phyloP scores from a whole-genome alignment of 2,888 invertebrate genomes.

The Apomyelois bistriatella region DNA sequence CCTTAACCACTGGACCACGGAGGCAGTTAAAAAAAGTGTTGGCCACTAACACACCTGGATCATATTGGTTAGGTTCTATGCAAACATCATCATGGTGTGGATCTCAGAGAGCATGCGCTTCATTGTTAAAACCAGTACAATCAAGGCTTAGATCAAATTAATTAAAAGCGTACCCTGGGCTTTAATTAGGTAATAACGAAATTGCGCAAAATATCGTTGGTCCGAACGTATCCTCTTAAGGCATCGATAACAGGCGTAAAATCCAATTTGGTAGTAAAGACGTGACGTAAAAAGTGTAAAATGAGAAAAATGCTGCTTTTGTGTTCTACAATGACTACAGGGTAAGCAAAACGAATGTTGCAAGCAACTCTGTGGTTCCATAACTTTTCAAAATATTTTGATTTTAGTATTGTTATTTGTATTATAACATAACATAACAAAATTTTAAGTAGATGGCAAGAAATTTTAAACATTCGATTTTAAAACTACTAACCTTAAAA shows the following conservation, averaged over 20 bases:
- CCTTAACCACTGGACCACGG: no score
- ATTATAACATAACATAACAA: no score
- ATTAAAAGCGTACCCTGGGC: background rate
- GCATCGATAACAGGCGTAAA: constrained; percentile 13
- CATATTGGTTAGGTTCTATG: no score
- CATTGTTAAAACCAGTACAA: no score
- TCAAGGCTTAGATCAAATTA: no score
- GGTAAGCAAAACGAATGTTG: constrained; percentile 36
- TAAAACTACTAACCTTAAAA: background rate
- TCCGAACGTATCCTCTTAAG: background rate
- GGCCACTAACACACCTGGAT: no score
- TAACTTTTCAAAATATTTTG: constrained; percentile 30
- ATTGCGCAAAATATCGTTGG: background rate
- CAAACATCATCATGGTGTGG: no score
- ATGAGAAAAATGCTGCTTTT: constrained; percentile 27
- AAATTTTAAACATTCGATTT: no score
- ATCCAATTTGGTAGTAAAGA: constrained; percentile 19
- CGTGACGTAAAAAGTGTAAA: constrained; percentile 24
- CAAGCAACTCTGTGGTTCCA: constrained; percentile 33
- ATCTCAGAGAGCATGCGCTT: no score
- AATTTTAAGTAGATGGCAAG: no score
- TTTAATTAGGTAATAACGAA: background rate
- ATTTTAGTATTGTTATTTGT: no score
- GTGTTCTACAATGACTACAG: constrained; percentile 36
- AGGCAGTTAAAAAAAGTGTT: no score